A percentile compares a stretch with the other conserved stretches of the same genome.
Conservation (phyloP, 1,140 invertebrate species). For the Lordiphosa collinella region DNA sequence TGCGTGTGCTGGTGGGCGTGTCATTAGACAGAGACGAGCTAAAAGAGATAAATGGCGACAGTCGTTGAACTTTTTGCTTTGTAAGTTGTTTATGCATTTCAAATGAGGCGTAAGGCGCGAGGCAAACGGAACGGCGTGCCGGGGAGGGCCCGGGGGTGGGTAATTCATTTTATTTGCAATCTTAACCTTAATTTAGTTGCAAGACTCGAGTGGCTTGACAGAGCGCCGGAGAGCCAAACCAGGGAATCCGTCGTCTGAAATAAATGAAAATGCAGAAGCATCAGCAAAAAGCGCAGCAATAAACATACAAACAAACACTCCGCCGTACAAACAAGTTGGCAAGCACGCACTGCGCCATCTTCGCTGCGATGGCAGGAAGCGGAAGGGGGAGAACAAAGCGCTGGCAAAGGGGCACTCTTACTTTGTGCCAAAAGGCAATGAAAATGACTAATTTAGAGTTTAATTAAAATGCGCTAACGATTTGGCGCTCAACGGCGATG, state of each 20-base stretch:
- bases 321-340: slow-evolving; percentile 16
- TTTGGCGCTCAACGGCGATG: slow-evolving; percentile 46
- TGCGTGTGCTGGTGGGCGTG: slow-evolving; percentile 55
- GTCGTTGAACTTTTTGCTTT: slow-evolving; percentile 75
- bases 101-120: slow-evolving; percentile 47
- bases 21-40: slow-evolving; percentile 65
- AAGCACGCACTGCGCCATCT: slow-evolving; percentile 38
- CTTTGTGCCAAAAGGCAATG: slow-evolving; percentile 65
- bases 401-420: slow-evolving; percentile 39
- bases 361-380: slow-evolving; percentile 13
- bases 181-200: slow-evolving; percentile 76
- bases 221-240: slow-evolving; percentile 18
- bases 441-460: slow-evolving; percentile 76
- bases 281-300: slow-evolving; percentile 68
- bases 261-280: slow-evolving; percentile 68
- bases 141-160: slow-evolving; percentile 18
- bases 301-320: slow-evolving; percentile 47
- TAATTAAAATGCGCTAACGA: slow-evolving; percentile 76
- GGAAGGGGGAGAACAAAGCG: slow-evolving; percentile 8
- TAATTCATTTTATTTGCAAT: slow-evolving; percentile 76
- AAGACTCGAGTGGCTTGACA: slow-evolving; percentile 51
- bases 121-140: slow-evolving; percentile 2
- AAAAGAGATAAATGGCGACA: slow-evolving; percentile 75
- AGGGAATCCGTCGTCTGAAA: slow-evolving; percentile 65
- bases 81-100: slow-evolving; percentile 74